Percentiles rank a stretch among this genome's conserved stretches.
phyloP scores from a whole-genome alignment of 1,140 invertebrate species.

The Drosophila grimshawi region DNA sequence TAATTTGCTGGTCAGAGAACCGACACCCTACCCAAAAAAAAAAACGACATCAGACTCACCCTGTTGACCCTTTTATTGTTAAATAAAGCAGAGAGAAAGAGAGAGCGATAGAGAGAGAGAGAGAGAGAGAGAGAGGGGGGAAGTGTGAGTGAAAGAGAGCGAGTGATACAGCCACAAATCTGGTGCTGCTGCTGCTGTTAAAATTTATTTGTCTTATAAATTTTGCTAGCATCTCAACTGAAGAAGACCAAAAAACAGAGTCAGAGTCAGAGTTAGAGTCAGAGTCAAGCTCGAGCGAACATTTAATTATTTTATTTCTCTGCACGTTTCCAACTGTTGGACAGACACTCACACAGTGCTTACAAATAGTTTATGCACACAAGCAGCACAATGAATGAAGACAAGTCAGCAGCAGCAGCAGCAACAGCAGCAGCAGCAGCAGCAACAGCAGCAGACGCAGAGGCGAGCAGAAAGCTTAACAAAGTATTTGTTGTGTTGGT shows the following conservation, averaged over 20 bases:
- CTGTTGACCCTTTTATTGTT: constrained; percentile 42
- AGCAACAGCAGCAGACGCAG: too few relatives aligned
- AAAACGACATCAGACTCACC: constrained; percentile 23
- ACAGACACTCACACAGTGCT: constrained; percentile 18
- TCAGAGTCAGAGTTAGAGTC: constrained; percentile 18
- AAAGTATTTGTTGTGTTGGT: constrained; percentile 15
- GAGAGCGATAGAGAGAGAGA: neutral
- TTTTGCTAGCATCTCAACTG: constrained; percentile 37
- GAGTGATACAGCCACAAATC: constrained; percentile 36
- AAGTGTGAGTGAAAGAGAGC: too few relatives aligned
- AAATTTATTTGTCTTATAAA: constrained; percentile 56
- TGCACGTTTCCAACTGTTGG: constrained; percentile 8
- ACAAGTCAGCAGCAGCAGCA: constrained; percentile 22
- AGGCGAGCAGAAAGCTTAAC: constrained; percentile 23
- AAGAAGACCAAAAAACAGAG: constrained; percentile 16
- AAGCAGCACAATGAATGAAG: constrained; percentile 31
- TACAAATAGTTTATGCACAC: constrained; percentile 45
- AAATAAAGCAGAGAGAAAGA: neutral
- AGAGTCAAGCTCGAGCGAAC: constrained; percentile 2
- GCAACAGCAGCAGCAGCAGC: constrained; percentile 10
- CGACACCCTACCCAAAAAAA: neutral
- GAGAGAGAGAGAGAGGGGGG: neutral
- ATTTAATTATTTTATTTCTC: constrained; percentile 54
- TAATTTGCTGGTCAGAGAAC: constrained; percentile 46
- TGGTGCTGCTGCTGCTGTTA: constrained; percentile 27